Evolutionary conservation across 2,888 invertebrate species (phyloP), one percentile per base, ranked within the genome.

Genomic region (Archips xylosteana): DNA sequence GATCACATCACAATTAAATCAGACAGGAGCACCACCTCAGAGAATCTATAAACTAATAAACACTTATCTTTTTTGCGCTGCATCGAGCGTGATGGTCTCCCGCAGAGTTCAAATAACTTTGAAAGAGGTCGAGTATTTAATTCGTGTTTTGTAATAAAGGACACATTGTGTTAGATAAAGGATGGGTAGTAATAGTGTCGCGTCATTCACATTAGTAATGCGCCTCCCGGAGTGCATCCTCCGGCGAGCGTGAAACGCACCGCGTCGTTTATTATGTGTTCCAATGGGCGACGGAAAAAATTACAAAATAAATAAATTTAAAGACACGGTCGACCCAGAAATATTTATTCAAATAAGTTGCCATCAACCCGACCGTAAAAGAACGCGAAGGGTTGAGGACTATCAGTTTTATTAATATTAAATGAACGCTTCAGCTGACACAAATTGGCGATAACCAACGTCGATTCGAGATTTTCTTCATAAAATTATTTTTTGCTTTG

Each of bases 281-380:
- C 79, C 81, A 78, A 81, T 80, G 80, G 74, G 71, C 75, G 70
- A 76, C 76, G 82, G 81, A 86, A 87, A 90, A 88, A 87, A 83
- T 78, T 83, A 88, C 84, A 86, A 89, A 87, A 90, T 89, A 89
- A 89, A 90, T 88, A 87, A 86, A 87, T 86, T 89, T 82, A 88
- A 89, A 82, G 82, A 77, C 82, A 82, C 83, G 78, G 79, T 83
- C 81, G 83, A 84, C 87, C 89, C 87, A 79, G 87, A 92, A 91
- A 92, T 92, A 93, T 94, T 93, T 92, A 94, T 94, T 94, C 90
- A 94, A 94, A 94, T 93, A 92, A 91, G 92, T 92, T 88, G 88
- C 91, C 89, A 92, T 91, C 89, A 92, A 92, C 82, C 90, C 91
- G 87, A 91, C 92, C 92, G 91, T 94, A 91, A 93, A 92, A 91